Conservation (phyloP, 53 echinoderm and acorn worm genomes). For the Paracentrotus lividus region DNA sequence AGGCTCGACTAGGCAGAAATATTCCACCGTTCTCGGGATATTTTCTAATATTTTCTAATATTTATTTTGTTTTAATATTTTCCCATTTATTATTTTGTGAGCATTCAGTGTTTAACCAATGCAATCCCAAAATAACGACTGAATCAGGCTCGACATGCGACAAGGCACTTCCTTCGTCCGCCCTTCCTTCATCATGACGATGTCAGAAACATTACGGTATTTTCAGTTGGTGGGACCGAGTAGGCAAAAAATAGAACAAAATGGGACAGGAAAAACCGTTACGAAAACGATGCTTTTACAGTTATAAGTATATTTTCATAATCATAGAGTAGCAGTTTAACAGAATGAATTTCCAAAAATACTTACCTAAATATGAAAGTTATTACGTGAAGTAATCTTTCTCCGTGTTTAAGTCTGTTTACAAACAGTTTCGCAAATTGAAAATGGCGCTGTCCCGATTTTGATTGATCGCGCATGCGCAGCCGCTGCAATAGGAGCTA, state of each 20-base stretch:
- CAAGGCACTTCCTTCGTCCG: too few relatives aligned
- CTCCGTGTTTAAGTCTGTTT: neutral
- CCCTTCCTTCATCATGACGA: neutral
- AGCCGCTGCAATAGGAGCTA: neutral
- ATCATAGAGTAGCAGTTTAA: neutral
- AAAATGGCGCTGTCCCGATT: neutral
- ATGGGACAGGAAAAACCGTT: neutral
- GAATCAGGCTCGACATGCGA: too few relatives aligned
- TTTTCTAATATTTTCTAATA: too few relatives aligned
- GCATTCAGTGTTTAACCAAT: too few relatives aligned
- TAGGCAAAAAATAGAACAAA: neutral
- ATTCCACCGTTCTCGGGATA: too few relatives aligned
- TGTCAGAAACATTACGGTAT: neutral
- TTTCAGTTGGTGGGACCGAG: neutral
- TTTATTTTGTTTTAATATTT: too few relatives aligned
- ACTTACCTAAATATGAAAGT: neutral
- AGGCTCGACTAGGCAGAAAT: too few relatives aligned
- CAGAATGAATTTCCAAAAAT: neutral
- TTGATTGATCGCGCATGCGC: constrained; percentile 16
- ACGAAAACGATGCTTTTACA: neutral
- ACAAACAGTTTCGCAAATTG: neutral
- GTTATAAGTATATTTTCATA: neutral
- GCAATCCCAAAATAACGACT: too few relatives aligned
- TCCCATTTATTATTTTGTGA: too few relatives aligned
- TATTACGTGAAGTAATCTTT: neutral